Conservation (phyloP, 2,888 invertebrate species). For the Timema cristinae region DNA sequence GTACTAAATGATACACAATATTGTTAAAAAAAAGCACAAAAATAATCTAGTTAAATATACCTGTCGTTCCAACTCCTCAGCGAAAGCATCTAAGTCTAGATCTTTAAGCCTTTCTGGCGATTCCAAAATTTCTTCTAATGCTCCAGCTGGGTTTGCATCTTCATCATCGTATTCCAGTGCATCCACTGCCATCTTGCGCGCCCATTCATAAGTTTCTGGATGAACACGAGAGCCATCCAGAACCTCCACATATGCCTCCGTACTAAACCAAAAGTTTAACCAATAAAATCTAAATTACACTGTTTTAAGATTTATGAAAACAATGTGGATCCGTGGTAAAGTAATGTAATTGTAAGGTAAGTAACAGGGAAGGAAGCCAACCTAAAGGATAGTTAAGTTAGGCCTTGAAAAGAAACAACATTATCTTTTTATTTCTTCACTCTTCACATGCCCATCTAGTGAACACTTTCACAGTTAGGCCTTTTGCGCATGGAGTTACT, state of each 20-base stretch:
- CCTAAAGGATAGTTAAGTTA: no score
- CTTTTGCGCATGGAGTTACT: no score
- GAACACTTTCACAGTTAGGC: no score
- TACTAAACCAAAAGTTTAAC: slow-evolving; percentile 48
- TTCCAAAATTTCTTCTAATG: slow-evolving; percentile 95
- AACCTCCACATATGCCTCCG: slow-evolving; percentile 92
- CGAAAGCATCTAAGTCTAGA: slow-evolving; percentile 96
- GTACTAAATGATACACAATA: not conserved
- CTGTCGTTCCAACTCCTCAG: slow-evolving; percentile 91
- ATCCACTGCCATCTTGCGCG: slow-evolving; percentile 99
- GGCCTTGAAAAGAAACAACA: no score
- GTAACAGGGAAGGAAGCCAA: no score
- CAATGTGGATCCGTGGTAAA: no score
- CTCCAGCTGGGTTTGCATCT: slow-evolving; percentile 93
- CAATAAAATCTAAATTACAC: no score
- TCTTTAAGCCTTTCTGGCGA: slow-evolving; percentile 92
- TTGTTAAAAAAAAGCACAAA: not conserved
- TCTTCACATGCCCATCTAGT: no score
- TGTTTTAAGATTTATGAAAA: no score
- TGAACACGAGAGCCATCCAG: slow-evolving; percentile 97
- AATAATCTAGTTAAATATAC: slow-evolving; percentile 40
- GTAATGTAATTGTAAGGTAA: no score
- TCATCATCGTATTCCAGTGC: slow-evolving; percentile 98
- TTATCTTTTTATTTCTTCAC: no score
- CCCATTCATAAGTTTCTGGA: slow-evolving; percentile 99